Percentiles rank a stretch among this genome's conserved stretches.
phyloP scores from a whole-genome alignment of 2,113 vertebrate genomes.

The Cephalopterus ornatus region DNA sequence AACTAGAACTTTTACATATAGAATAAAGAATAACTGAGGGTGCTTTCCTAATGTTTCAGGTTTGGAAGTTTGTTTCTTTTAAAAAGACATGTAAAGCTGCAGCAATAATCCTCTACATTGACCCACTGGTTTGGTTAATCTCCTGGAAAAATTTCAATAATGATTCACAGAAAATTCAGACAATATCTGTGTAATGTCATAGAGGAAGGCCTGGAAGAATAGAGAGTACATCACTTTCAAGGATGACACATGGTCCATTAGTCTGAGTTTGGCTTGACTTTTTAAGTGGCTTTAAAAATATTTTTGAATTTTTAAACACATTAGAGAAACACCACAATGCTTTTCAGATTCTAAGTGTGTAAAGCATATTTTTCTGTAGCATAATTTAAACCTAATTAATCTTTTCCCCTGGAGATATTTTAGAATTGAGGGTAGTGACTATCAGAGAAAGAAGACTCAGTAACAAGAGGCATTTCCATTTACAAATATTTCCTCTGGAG shows the following conservation, averaged over 20 bases:
- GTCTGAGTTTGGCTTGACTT: conserved; percentile 74
- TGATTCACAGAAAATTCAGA: conserved; percentile 52
- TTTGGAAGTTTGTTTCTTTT: background rate
- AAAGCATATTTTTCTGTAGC: conserved; percentile 68
- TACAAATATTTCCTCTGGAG: conserved; percentile 50
- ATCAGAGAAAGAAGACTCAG: conserved; percentile 42
- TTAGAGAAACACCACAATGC: conserved; percentile 76
- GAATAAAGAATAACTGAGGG: background rate
- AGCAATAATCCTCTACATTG: background rate
- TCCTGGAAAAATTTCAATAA: conserved; percentile 50
- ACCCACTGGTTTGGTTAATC: conserved; percentile 15
- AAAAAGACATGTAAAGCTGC: background rate
- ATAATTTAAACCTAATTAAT: conserved; percentile 81
- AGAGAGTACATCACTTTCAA: conserved; percentile 59
- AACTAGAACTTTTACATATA: background rate
- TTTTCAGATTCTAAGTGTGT: conserved; percentile 68
- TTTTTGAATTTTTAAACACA: conserved; percentile 81
- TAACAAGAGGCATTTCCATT: conserved; percentile 34
- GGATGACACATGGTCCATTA: conserved; percentile 73
- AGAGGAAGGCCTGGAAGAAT: conserved; percentile 16
- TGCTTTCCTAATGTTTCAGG: background rate
- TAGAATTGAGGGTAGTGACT: conserved; percentile 60
- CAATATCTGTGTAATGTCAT: conserved; percentile 53
- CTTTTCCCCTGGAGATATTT: conserved; percentile 66
- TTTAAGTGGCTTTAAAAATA: conserved; percentile 82